Evolutionary conservation across 2,113 vertebrate genomes (phyloP), one percentile per base, ranked within the genome.

Genomic region (Alaudala cheleensis): DNA sequence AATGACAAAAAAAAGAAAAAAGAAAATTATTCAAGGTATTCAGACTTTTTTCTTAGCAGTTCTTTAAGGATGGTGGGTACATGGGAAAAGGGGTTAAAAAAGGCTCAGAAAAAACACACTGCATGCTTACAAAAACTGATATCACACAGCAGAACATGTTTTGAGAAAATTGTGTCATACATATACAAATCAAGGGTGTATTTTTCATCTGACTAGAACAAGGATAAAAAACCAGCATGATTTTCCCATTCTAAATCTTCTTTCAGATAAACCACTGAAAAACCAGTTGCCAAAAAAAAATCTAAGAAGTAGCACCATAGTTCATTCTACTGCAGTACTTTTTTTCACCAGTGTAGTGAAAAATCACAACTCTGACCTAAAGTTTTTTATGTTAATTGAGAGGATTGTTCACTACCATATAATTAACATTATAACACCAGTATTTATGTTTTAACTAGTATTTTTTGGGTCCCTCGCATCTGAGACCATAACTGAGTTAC

Each of bases 371-470:
- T 87, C 29, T 85, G 67, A 76, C 51, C 44, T 81, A 93, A 85
- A 74, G 86, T 66, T 88, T 74, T 42, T 3, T 53, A 37, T 62
- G 9, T 62, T 93, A 85, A 82, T 82, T 56, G 51, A 84, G 42
- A 56, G 20, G 15, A 86, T 62, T 78, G 37, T 82, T 95, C 90
- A 58, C 54, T 92, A 70, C 37, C 50, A 45, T 39, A 49, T 31
- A 91, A 92, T 42, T 84, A 90, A 85, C 40, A 78, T 17, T 50
- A 18, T 72, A 90, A 58, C 42, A 83, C 26, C 44, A 60, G 13
- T 49, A 82, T 81, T 89, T 93, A 34, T 82, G 31, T 67, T 67
- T 95, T 90, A 93, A 60, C 34, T 76, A 80, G 49, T 42, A 47
- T 50, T 92, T 92, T 90, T 87, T 64, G 5, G 53, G 25, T 76